A percentile compares a stretch with the other conserved stretches of the same genome.
These are phyloP conservation scores for Daptonema setosum DNA, from an alignment of 2,888 invertebrate genomes.

Conservation along the genomic window DNA sequence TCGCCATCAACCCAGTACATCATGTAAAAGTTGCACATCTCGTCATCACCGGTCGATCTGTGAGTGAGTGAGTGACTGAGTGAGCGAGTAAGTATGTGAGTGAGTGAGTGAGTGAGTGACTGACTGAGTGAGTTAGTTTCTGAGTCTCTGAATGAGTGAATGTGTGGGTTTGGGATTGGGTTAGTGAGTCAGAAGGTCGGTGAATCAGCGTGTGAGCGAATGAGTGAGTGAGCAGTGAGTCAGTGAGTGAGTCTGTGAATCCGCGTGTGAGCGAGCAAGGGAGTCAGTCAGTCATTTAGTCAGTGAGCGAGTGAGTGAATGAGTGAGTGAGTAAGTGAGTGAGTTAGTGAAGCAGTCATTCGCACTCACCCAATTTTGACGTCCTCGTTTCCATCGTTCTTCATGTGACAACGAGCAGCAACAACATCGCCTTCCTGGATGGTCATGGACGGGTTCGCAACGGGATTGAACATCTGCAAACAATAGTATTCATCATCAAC, in stretches of 20 bases:
- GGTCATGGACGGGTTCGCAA: constrained; percentile 39
- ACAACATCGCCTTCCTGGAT: constrained; percentile 49
- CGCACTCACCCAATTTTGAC: constrained; percentile 5
- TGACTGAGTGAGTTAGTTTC: too few relatives aligned
- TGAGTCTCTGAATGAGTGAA: too few relatives aligned
- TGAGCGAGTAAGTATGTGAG: too few relatives aligned
- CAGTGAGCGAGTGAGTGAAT: too few relatives aligned
- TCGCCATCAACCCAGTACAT: constrained; percentile 25
- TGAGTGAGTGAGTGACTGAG: neutral
- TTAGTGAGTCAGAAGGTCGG: neutral
- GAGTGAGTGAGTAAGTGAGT: too few relatives aligned
- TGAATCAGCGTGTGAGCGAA: too few relatives aligned
- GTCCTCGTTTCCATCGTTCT: constrained; percentile 19
- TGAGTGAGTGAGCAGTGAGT: too few relatives aligned
- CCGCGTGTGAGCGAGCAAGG: too few relatives aligned
- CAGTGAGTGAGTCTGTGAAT: too few relatives aligned
- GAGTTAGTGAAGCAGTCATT: neutral
- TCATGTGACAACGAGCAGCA: constrained; percentile 20
- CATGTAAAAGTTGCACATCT: constrained; percentile 30
- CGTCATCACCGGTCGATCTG: constrained; percentile 23
- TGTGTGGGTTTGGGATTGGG: neutral
- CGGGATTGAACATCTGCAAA: constrained; percentile 72
- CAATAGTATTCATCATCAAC: too few relatives aligned
- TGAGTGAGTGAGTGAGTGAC: too few relatives aligned
- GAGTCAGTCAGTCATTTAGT: too few relatives aligned